Base-by-base conservation (phyloP, 2,888 invertebrate species). In the Trachelus stipa region DNA sequence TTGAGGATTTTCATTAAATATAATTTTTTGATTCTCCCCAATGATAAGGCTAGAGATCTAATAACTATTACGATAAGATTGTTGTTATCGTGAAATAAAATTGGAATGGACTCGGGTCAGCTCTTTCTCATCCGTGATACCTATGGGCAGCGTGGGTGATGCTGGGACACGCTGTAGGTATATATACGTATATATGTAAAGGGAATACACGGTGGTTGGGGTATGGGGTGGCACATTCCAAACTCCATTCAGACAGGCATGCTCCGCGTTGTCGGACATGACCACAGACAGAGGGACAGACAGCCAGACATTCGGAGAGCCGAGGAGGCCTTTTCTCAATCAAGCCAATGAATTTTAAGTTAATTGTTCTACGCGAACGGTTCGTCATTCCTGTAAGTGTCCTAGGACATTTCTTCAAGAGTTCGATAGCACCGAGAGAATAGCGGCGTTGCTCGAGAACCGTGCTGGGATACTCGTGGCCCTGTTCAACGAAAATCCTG, bases 231-330 rank as follows among this genome's bases (percentile, higher is more conserved):
- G 83, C 83, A 84, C 88, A 89, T 89, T 89, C 89, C 89, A 87
- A 80, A 84, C 83, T 85, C 87, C 88, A 89, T 89, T 89, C 88
- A 87, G 82, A 85, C 81, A 85, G 86, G 88, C 87, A 85, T 89
- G 87, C 87, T 85, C 87, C 82, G 85, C 85, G 87, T 86, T 88
- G 89, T 89, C 88, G 86, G 89, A 88, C 89, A 89, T 87, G 86
- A 84, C 83, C 86, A 86, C 87, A 85, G 87, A 88, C 87, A 87
- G 87, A 86, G 87, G 85, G 86, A 79, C 85, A 82, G 87, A 87
- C 88, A 80, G 81, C 79, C 80, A 81, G 15, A 82, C 81, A 80
- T 80, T 81, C 79, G 79, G 80, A 77, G 76, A 76, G 80, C 75
- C 79, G 77, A 76, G 76, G 75, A 82, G 79, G 77, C 77, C 79